Percentiles rank a stretch among this genome's conserved stretches.
phyloP scores from a whole-genome alignment of 2,888 invertebrate species.

The Plebejus argus region DNA sequence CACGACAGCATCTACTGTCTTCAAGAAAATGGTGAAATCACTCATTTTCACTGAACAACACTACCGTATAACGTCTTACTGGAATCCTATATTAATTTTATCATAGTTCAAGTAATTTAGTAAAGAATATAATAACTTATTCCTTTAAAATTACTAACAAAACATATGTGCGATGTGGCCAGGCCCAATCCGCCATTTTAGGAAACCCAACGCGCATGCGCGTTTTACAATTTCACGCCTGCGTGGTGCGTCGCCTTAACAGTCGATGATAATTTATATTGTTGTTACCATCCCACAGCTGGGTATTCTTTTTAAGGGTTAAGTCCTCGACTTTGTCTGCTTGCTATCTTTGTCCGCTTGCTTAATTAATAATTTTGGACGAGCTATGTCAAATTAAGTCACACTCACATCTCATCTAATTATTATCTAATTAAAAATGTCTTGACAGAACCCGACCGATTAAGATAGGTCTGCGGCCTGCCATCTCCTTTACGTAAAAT shows the following conservation, averaged over 20 bases:
- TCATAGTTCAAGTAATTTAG: not conserved
- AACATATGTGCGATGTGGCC: slow-evolving; percentile 42
- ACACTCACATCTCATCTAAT: no score
- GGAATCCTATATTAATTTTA: not conserved
- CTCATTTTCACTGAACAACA: not conserved
- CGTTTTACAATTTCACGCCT: slow-evolving; percentile 49
- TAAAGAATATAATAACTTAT: not conserved
- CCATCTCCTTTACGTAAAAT: no score
- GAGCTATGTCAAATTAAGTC: no score
- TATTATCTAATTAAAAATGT: no score
- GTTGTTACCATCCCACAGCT: not conserved
- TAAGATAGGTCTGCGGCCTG: no score
- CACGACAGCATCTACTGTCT: not conserved
- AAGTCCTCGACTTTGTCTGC: not conserved
- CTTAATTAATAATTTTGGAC: no score
- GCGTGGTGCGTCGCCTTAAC: slow-evolving; percentile 48
- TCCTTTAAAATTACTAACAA: slow-evolving; percentile 23
- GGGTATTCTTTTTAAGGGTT: not conserved
- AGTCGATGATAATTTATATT: slow-evolving; percentile 24
- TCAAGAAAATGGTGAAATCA: not conserved
- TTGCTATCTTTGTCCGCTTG: no score
- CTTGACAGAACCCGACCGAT: no score
- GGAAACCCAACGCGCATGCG: slow-evolving; percentile 55
- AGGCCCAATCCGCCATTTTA: slow-evolving; percentile 61
- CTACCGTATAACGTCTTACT: not conserved